phyloP scores from a whole-genome alignment of 92 coral and sea anemone genomes.

The Palythoa grandis region DNA sequence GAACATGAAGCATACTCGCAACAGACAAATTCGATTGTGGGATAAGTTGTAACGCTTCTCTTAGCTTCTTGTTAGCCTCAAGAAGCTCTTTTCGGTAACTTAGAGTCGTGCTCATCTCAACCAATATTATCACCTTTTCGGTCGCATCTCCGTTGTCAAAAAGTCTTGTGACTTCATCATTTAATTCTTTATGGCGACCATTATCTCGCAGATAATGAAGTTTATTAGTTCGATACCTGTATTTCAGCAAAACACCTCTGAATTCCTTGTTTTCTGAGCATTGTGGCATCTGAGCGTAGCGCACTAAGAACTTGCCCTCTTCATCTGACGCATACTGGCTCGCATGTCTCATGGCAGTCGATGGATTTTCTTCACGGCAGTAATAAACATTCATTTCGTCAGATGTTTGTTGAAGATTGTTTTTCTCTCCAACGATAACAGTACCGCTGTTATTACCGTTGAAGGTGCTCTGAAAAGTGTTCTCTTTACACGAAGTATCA shows the following conservation, averaged over 20 bases:
- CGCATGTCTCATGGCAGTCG: not conserved
- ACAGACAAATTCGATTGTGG: not conserved
- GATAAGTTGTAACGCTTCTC: not conserved
- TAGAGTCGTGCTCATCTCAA: not conserved
- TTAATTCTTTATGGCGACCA: not conserved
- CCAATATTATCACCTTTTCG: not conserved
- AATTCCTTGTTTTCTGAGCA: not conserved
- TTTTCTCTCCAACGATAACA: not conserved
- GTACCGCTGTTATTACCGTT: not conserved
- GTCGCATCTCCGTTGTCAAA: not conserved
- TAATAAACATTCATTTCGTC: not conserved
- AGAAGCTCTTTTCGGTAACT: not conserved
- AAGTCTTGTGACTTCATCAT: not conserved
- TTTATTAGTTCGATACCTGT: not conserved
- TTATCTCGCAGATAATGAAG: slow-evolving; percentile 22
- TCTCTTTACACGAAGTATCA: not conserved
- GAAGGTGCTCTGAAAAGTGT: not conserved
- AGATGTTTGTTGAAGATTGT: not conserved
- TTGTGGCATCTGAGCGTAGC: not conserved
- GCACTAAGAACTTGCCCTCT: not conserved
- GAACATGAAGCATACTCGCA: not conserved
- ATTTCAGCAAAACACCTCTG: not conserved
- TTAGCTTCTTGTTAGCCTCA: not conserved
- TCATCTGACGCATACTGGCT: too few species aligned
- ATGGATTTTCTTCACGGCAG: not conserved